Conservation (phyloP, 2,113 vertebrate genomes). For the Thymallus thymallus region DNA sequence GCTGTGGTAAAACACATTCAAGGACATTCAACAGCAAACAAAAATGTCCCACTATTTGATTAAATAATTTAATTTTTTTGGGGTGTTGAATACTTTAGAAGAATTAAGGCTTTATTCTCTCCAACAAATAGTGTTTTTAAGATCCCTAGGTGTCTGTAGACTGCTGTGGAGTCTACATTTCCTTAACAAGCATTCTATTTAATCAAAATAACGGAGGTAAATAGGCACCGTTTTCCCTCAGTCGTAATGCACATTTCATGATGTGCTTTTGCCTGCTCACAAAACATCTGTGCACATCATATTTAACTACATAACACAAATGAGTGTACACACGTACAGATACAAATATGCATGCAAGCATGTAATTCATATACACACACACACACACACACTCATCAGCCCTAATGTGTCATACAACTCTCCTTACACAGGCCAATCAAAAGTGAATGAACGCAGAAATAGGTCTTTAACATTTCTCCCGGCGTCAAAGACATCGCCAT, state of each 20-base stretch:
- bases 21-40: too few relatives aligned
- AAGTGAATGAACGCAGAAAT: constrained; percentile 21
- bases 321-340: background rate
- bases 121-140: constrained; percentile 25
- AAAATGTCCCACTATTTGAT: too few relatives aligned
- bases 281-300: too few relatives aligned
- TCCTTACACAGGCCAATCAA: constrained; percentile 27
- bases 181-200: constrained; percentile 32
- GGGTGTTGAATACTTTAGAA: too few relatives aligned
- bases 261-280: too few relatives aligned
- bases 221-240: too few relatives aligned
- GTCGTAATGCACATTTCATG: too few relatives aligned
- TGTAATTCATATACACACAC: background rate
- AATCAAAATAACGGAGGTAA: constrained; percentile 19
- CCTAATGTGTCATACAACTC: background rate
- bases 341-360: background rate
- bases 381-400: background rate
- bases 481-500: constrained; percentile 38
- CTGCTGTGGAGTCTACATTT: constrained; percentile 31
- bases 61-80: too few relatives aligned
- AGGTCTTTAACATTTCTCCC: constrained; percentile 35
- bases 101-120: too few relatives aligned
- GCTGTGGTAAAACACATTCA: too few relatives aligned
- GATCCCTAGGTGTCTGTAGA: constrained; percentile 44
- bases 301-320: too few relatives aligned